Evolutionary conservation across 1,140 invertebrate genomes (phyloP), one percentile per base, ranked within the genome.

Genomic region (Drosophila tsacasi): DNA sequence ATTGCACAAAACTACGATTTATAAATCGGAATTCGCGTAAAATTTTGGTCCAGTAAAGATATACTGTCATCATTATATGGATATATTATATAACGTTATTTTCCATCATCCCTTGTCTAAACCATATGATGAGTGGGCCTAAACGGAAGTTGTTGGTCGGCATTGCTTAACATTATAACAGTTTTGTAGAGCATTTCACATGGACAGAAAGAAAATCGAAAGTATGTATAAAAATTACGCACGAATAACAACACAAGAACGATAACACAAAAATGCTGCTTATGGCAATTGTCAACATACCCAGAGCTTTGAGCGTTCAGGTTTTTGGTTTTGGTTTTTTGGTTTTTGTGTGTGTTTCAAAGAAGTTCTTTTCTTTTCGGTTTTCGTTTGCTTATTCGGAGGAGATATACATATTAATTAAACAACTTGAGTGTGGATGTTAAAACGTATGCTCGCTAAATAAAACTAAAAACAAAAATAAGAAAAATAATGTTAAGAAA

Each of bases 241-340:
- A 79, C 65, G 60, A 60, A 30, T 68, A 77, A 77, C 62, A 77
- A 77, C 62, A 77, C 75, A 78, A 59, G 55, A 59, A 78, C 58
- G 23, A 39, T 57, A 78, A 71, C 49, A 77, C 47, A 76, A 76
- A 65, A 65, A 76, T 76, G 50, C 60, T 76, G 73, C 71, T 65
- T 65, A 76, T 76, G 74, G 58, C 64, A 57, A 77, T 68, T 77
- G 73, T 78, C 74, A 79, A 79, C 76, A 79, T 79, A 79, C 76
- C 76, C 74, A 78, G 59, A 58, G 61, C 50, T 58, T 76, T 60
- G 55, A 78, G 76, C 65, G 65, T 78, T 61, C 44, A 68, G 58
- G 65, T 64, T 71, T 64, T 55, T 65, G 25, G 64, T 46, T 54
- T 63, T 55, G 15, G 17, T 39, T 63, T 39, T 63, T 73, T 40